Percentiles rank a stretch among this genome's conserved stretches.
These are phyloP conservation scores for Ranitomeya variabilis DNA, from an alignment of 2,113 vertebrate genomes.

Conservation along the genomic window DNA sequence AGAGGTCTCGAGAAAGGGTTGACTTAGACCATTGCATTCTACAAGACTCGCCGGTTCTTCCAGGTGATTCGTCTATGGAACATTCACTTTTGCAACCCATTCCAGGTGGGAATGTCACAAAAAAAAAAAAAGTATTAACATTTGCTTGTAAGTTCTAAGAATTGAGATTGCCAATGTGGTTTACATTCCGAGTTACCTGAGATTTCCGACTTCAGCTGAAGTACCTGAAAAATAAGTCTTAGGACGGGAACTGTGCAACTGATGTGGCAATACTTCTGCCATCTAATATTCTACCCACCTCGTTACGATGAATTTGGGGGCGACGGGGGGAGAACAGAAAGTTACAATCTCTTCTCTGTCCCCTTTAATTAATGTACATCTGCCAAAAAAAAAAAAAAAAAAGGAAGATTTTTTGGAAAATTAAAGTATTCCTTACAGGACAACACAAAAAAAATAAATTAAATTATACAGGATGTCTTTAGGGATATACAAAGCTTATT, in stretches of 20 bases:
- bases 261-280: constrained; percentile 70
- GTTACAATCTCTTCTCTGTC: no score
- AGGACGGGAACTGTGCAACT: constrained; percentile 81
- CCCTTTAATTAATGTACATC: constrained; percentile 69
- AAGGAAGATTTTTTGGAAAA: constrained; percentile 73
- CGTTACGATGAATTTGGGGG: not conserved
- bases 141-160: constrained; percentile 69
- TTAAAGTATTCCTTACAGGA: constrained; percentile 79
- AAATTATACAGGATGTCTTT: constrained; percentile 62
- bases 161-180: constrained; percentile 76
- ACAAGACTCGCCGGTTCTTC: constrained; percentile 59
- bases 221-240: constrained; percentile 89
- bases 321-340: not conserved
- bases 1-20: not conserved
- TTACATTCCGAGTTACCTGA: constrained; percentile 98
- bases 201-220: constrained; percentile 86
- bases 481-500: constrained; percentile 90
- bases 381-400: constrained; percentile 67
- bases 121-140: constrained; percentile 69
- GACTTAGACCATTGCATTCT: not conserved
- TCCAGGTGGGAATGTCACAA: constrained; percentile 78
- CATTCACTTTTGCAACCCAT: constrained; percentile 71
- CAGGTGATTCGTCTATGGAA: constrained; percentile 55
- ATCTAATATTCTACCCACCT: not conserved
- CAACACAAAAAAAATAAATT: constrained; percentile 74